Base-by-base conservation (phyloP, 2,888 invertebrate genomes). In the Orthosia gracilis region DNA sequence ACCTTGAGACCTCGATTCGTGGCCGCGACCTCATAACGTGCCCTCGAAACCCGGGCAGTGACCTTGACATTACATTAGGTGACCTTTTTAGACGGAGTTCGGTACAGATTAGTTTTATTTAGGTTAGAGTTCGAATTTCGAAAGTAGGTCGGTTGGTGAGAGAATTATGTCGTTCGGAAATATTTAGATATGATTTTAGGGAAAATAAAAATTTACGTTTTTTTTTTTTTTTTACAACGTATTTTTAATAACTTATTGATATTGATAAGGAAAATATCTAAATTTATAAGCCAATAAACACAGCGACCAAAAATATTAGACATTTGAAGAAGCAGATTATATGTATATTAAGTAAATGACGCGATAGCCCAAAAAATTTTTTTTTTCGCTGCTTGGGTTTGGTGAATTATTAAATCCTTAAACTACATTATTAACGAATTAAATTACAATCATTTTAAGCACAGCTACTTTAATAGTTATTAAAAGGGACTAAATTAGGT, bases 1-100 rank as follows among this genome's bases (percentile, higher is more conserved):
- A 82, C 85, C 83, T 83, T 83, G 80, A 76, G 73, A 68, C 85
- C 88, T 78, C 76, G 49, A 69, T 84, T 78, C 80, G 76, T 54
- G 80, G 73, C 62, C 82, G 67, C 75, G 85, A 40, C 85, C 85
- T 76, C 73, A 23, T 72, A 73, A 15, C 65, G 73, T 68, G 86
- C 83, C 87, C 88, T 78, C 84, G n/a, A 84, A 78, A 65, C 66
- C 67, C 76, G 58, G 57, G 65, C 61, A 26, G 18, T 80, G 80
- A 84, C 89, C 89, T 87, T 86, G 86, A 80, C 80, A 73, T 77
- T 65, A 21, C 52, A 18, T 65, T 18, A n/a, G 11, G 49, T 59
- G 80, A 78, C 85, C 85, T 85, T 73, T 66, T n/a, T 3, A 71
- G 59, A 49, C 50, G 52, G 65, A 58, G 45, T 63, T 76, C 64